Conservation (phyloP, 2,888 invertebrate genomes). For the Monopis laevigella region DNA sequence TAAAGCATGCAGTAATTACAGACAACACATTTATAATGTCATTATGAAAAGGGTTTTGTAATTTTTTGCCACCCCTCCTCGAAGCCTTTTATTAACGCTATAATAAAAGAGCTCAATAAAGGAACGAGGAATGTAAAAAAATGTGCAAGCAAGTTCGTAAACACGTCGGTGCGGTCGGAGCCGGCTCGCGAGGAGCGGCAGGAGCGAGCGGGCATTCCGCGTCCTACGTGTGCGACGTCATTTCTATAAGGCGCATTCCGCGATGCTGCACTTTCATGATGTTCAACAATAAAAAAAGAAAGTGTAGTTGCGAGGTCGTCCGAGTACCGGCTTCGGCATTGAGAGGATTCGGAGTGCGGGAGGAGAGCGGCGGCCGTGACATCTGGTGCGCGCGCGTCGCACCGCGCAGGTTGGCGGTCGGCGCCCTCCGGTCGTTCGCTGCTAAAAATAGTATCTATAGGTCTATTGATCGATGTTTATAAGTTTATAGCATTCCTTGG, state of each 20-base stretch:
- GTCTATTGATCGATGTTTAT: constrained; percentile 34
- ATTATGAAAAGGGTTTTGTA: constrained; percentile 11
- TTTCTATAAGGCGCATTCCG: constrained; percentile 33
- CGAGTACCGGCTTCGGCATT: constrained; percentile 17
- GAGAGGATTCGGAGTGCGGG: constrained; percentile 20
- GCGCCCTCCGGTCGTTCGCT: constrained; percentile 39
- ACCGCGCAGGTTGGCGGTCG: constrained; percentile 41
- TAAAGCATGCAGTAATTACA: constrained; percentile 9
- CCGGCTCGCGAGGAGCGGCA: constrained; percentile 60
- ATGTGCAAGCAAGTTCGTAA: constrained; percentile 65
- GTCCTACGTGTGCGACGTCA: constrained; percentile 17
- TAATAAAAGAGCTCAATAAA: constrained; percentile 48
- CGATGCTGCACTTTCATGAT: constrained; percentile 25
- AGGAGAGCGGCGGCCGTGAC: constrained; percentile 32
- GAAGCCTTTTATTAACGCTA: constrained; percentile 21
- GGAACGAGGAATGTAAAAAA: constrained; percentile 60
- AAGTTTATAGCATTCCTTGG: no score
- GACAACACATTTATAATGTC: constrained; percentile 17
- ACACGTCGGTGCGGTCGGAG: constrained; percentile 65
- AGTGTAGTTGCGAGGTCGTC: constrained; percentile 26
- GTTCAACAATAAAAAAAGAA: constrained; percentile 28
- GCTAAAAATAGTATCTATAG: constrained; percentile 52
- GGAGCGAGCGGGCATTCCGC: constrained; percentile 53
- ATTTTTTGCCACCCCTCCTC: constrained; percentile 9
- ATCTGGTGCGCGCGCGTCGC: constrained; percentile 34